phyloP scores from a whole-genome alignment of 2,888 invertebrate genomes.

The Julus scandinavius region DNA sequence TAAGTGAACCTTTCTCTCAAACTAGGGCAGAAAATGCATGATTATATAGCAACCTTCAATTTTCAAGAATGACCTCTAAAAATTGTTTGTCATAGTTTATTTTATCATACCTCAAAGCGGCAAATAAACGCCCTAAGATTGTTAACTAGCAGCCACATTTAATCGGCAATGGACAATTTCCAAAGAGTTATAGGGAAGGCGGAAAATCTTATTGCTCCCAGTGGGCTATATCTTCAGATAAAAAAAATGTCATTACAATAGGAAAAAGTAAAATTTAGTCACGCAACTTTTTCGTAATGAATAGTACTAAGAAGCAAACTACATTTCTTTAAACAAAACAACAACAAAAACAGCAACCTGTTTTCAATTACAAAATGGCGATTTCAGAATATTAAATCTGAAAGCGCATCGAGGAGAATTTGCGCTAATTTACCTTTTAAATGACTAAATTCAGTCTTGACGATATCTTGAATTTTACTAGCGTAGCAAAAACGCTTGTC shows the following conservation, averaged over 20 bases:
- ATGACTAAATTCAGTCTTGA: conserved; percentile 49
- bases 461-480: conserved; percentile 46
- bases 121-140: background rate
- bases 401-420: background rate
- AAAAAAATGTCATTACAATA: background rate
- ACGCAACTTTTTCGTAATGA: background rate
- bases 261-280: background rate
- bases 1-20: background rate
- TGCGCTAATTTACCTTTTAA: conserved; percentile 46
- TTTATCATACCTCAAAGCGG: too few relatives aligned
- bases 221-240: background rate
- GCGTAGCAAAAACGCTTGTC: conserved; percentile 17
- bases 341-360: background rate
- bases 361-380: background rate
- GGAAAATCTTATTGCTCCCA: too few relatives aligned
- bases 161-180: too few relatives aligned
- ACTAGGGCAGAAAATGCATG: background rate
- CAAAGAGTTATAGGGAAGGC: too few relatives aligned
- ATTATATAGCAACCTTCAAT: background rate
- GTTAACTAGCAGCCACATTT: background rate
- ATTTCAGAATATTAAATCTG: background rate
- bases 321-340: background rate
- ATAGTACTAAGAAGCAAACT: background rate
- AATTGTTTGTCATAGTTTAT: background rate
- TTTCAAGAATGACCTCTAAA: background rate